Percentiles rank a stretch among this genome's conserved stretches.
These are phyloP conservation scores for Auanema freiburgensis DNA, from an alignment of 2,888 invertebrate genomes.

Conservation along the genomic window DNA sequence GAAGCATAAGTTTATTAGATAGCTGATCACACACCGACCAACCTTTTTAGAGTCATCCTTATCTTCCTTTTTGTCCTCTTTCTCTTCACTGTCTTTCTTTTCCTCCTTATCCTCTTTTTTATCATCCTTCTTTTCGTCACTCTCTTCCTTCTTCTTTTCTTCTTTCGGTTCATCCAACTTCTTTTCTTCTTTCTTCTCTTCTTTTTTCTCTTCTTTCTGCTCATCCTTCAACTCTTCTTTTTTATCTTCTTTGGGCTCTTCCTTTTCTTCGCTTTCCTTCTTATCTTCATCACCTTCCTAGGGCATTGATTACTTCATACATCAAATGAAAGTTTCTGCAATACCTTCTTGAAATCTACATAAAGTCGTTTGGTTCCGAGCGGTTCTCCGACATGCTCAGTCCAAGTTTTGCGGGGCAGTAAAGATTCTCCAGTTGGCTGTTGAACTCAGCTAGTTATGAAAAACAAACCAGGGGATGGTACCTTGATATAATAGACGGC, in stretches of 20 bases:
- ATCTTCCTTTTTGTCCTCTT: no score
- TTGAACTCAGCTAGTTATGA: not conserved
- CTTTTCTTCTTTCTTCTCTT: conserved; percentile 11
- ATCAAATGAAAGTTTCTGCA: no score
- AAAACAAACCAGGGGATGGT: not conserved
- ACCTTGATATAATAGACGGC: conserved; percentile 39
- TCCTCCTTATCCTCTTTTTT: no score
- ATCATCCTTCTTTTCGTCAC: not conserved
- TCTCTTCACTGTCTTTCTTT: no score
- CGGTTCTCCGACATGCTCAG: conserved; percentile 35
- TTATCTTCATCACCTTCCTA: no score
- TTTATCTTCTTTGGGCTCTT: conserved; percentile 33
- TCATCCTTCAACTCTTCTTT: conserved; percentile 13
- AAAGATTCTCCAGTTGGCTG: conserved; percentile 9
- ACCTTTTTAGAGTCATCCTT: no score
- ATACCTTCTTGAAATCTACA: conserved; percentile 44
- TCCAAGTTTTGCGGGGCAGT: conserved; percentile 35
- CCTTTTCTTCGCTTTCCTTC: no score
- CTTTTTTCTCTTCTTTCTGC: conserved; percentile 14
- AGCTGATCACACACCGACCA: no score
- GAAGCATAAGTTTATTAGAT: no score
- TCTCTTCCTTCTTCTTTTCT: conserved; percentile 2
- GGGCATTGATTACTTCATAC: no score
- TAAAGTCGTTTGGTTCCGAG: conserved; percentile 42
- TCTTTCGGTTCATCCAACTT: no score